Conservation (phyloP, 23 tunicate genomes). For the Halocynthia aurantium region DNA sequence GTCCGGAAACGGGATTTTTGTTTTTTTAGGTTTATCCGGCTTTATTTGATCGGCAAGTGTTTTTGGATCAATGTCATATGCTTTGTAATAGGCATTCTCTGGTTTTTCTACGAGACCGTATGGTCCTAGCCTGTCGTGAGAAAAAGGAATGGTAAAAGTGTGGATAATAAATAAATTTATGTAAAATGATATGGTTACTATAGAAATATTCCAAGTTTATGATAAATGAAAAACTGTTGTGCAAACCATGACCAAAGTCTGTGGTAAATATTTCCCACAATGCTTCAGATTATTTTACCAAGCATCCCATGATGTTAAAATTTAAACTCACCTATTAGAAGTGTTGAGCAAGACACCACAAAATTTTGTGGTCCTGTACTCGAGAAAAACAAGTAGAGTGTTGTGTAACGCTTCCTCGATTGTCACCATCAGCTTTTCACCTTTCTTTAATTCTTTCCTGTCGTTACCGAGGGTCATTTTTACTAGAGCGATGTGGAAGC, state of each 20-base stretch:
- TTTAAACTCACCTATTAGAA: constrained; percentile 37
- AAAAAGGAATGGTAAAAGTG: not conserved
- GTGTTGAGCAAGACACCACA: constrained; percentile 77
- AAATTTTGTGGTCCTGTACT: constrained; percentile 36
- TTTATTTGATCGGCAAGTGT: constrained; percentile 3
- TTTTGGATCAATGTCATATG: constrained; percentile 15
- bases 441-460: constrained; percentile 30
- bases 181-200: not conserved
- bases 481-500: no score
- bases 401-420: constrained; percentile 53
- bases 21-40: constrained; percentile 5
- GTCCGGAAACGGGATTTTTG: constrained; percentile 57
- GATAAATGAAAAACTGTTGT: not conserved
- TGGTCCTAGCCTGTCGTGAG: constrained; percentile 38
- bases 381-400: constrained; percentile 56
- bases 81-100: constrained; percentile 6
- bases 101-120: constrained; percentile 40
- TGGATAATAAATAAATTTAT: not conserved
- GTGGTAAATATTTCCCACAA: not conserved
- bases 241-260: not conserved
- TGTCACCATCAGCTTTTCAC: constrained; percentile 75
- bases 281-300: not conserved
- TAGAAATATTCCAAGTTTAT: not conserved
- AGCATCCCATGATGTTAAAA: not conserved
- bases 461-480: constrained; percentile 24